These are phyloP conservation scores for Eretmocerus hayati DNA, from an alignment of 2,888 invertebrate genomes.

Conservation along the genomic window DNA sequence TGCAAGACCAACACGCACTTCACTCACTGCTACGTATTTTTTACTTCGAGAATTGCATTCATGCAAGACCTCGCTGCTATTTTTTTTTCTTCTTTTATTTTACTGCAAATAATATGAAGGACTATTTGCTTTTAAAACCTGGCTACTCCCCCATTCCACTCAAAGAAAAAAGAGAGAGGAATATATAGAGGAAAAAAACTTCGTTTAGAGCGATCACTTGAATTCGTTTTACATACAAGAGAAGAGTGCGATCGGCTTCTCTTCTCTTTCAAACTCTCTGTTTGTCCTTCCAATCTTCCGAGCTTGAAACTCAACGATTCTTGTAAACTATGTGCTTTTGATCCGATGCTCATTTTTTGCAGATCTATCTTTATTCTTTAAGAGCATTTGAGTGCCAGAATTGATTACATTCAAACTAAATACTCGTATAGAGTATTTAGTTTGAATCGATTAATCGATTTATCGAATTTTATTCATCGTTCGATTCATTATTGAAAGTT, in stretches of 20 bases:
- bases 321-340: too few relatives aligned
- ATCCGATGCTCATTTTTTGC: too few relatives aligned
- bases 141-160: too few relatives aligned
- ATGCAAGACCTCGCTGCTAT: not conserved
- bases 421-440: too few relatives aligned
- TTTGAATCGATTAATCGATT: too few relatives aligned
- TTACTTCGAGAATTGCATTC: too few relatives aligned
- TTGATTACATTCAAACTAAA: too few relatives aligned
- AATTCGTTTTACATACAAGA: conserved; percentile 9
- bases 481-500: too few relatives aligned
- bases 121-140: not conserved
- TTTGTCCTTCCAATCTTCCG: conserved; percentile 7
- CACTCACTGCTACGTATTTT: too few relatives aligned
- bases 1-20: conserved; percentile 6
- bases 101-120: conserved; percentile 7
- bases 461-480: too few relatives aligned
- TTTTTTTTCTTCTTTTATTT: not conserved
- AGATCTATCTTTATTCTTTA: too few relatives aligned
- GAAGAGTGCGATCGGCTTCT: not conserved
- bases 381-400: too few relatives aligned
- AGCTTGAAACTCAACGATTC: not conserved
- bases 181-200: not conserved
- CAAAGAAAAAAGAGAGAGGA: not conserved
- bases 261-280: not conserved
- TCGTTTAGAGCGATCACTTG: conserved; percentile 5